Evolutionary conservation across 2,888 invertebrate species (phyloP).

Genomic region (Dichetophora obliterata): DNA sequence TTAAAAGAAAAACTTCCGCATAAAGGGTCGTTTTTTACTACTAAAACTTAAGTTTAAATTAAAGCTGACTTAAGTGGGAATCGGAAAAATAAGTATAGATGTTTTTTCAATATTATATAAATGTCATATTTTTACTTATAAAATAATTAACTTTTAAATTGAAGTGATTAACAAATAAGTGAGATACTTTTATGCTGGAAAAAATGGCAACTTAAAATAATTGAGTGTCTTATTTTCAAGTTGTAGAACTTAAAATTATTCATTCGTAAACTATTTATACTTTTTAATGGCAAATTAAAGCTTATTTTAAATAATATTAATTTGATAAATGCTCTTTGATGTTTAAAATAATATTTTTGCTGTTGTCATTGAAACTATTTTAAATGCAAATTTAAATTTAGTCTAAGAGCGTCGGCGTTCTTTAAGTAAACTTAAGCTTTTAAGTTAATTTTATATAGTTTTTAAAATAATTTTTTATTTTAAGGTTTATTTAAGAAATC

Average conservation of each 20-base stretch:
- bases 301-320: constrained; percentile 50
- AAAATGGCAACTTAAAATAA: constrained; percentile 38
- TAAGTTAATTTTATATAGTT: constrained; percentile 41
- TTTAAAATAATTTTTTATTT: constrained; percentile 5
- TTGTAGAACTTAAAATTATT: not conserved
- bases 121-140: constrained; percentile 1
- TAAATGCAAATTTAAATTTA: constrained; percentile 26
- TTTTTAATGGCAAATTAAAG: constrained; percentile 64
- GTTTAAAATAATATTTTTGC: not conserved
- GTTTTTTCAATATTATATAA: not conserved
- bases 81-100: constrained; percentile 8
- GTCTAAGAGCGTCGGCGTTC: no score
- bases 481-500: constrained; percentile 58
- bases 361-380: not conserved
- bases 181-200: not conserved
- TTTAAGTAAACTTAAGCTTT: constrained; percentile 36
- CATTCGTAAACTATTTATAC: constrained; percentile 3
- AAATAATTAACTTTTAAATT: constrained; percentile 7
- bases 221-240: constrained; percentile 25
- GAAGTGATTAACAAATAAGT: not conserved
- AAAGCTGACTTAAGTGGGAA: constrained; percentile 32
- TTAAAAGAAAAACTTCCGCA: not conserved
- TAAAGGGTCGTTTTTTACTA: not conserved
- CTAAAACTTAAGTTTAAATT: constrained; percentile 26
- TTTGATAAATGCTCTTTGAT: constrained; percentile 53